Evolutionary conservation across 1,140 invertebrate genomes (phyloP).

Genomic region (Pteromalus puparum): DNA sequence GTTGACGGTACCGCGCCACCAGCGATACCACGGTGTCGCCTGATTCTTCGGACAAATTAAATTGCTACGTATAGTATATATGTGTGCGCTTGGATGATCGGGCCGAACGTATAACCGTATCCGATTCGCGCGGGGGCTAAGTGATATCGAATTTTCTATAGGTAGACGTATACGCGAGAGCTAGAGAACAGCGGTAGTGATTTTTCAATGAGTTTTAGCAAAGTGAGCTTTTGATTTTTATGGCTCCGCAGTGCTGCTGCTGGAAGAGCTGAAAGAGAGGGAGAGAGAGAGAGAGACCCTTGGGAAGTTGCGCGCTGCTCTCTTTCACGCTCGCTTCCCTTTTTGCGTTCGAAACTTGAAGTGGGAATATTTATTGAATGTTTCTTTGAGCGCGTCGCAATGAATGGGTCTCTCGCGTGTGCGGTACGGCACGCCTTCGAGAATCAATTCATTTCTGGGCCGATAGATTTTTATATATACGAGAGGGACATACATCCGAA

Average conservation of each 20-base stretch:
- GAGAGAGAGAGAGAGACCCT: neutral
- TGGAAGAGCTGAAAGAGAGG: neutral
- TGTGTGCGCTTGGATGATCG: neutral
- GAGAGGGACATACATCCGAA: too few species aligned
- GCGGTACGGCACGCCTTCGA: neutral
- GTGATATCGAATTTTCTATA: slow-evolving; percentile 6
- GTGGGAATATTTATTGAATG: slow-evolving; percentile 32
- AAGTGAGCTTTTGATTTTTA: slow-evolving; percentile 38
- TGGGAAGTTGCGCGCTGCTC: neutral
- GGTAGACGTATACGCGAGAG: too few species aligned
- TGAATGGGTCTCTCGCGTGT: slow-evolving; percentile 1
- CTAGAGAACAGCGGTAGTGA: neutral
- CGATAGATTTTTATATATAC: neutral
- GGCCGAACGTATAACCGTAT: neutral
- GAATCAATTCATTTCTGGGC: neutral
- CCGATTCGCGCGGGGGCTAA: neutral
- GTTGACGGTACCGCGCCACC: slow-evolving; percentile 72
- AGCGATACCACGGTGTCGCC: slow-evolving; percentile 72
- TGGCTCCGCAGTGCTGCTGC: neutral
- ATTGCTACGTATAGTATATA: neutral
- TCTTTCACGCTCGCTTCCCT: neutral
- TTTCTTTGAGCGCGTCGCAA: slow-evolving; percentile 17
- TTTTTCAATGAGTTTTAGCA: slow-evolving; percentile 33
- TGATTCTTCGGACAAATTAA: slow-evolving; percentile 65
- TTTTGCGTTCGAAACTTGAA: slow-evolving; percentile 6